Conservation (phyloP, 2,797 vertebrate genomes). For the Cynopterus sphinx region DNA sequence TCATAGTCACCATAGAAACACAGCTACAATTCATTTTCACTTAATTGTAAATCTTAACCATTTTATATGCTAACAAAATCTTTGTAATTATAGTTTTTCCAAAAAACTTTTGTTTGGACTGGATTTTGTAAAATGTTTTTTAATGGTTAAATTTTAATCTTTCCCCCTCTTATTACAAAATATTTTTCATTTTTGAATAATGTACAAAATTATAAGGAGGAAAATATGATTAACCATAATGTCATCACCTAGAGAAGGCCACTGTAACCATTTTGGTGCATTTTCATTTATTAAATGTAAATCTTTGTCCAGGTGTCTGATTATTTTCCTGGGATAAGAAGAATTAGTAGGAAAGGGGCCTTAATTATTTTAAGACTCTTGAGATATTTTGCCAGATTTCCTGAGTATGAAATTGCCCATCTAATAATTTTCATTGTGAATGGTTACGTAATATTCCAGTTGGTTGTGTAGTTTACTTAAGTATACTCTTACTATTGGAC, state of each 20-base stretch:
- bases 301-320: not conserved
- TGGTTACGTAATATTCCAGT: not conserved
- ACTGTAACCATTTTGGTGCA: too few species aligned
- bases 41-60: not conserved
- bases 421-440: not conserved
- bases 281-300: not conserved
- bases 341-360: not conserved
- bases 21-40: constrained; percentile 2
- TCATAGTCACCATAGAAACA: not conserved
- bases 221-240: not conserved
- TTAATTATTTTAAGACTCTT: constrained; percentile 1
- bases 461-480: not conserved
- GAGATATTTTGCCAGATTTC: not conserved
- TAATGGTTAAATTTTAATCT: not conserved
- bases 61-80: not conserved
- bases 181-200: not conserved
- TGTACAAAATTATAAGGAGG: not conserved
- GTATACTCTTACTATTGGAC: not conserved
- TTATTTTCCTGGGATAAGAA: not conserved
- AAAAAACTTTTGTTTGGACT: not conserved
- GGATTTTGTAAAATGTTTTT: not conserved
- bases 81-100: not conserved
- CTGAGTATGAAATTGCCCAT: not conserved
- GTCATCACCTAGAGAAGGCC: not conserved
- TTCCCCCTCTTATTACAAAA: not conserved